phyloP scores from a whole-genome alignment of 23 tunicate species.

The Oikopleura vanhoeffeni region DNA sequence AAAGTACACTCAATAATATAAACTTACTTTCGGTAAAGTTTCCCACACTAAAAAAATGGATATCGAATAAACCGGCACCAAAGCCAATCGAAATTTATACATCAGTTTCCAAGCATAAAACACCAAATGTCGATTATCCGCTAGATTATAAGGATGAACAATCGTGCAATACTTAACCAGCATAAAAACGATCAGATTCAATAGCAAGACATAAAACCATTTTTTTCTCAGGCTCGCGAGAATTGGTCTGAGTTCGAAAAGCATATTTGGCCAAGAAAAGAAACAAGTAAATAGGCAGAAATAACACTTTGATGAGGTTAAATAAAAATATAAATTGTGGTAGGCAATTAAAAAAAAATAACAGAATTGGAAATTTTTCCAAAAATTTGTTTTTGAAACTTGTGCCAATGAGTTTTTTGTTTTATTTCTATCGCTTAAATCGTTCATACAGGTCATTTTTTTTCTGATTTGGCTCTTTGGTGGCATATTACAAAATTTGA shows the following conservation, averaged over 20 bases:
- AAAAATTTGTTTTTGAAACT: too few species aligned
- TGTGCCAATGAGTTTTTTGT: too few species aligned
- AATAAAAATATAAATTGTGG: too few species aligned
- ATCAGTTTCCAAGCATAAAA: not conserved
- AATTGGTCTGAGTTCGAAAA: not conserved
- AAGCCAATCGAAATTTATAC: not conserved
- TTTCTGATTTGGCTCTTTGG: too few species aligned
- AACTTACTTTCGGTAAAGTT: too few species aligned
- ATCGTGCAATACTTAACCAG: not conserved
- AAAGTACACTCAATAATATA: too few species aligned
- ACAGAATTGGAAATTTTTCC: too few species aligned
- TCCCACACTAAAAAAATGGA: not conserved
- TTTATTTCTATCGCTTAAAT: too few species aligned
- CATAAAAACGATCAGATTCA: not conserved
- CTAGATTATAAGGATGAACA: not conserved
- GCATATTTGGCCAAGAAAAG: not conserved
- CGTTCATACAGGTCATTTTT: too few species aligned
- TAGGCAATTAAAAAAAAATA: too few species aligned
- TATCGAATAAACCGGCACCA: not conserved
- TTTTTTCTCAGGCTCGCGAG: not conserved
- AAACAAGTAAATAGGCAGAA: not conserved
- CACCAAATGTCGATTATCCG: not conserved
- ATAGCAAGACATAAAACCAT: not conserved
- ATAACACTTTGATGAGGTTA: too few species aligned
- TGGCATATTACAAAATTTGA: too few species aligned